Conservation (phyloP, 2,797 vertebrate genomes). For the Rachycentron canadum region DNA sequence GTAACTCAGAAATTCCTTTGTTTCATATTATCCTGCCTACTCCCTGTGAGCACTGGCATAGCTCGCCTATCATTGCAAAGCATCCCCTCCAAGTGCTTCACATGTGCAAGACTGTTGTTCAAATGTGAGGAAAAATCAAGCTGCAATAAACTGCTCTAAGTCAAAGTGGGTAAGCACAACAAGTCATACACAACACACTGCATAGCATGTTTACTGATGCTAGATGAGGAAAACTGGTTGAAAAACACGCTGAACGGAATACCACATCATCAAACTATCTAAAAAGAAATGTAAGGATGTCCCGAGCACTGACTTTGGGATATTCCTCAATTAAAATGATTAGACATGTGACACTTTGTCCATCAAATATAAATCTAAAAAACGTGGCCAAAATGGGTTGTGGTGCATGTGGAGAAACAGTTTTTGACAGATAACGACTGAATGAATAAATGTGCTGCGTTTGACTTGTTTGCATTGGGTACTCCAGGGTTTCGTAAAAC, state of each 20-base stretch:
- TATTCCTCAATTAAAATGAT: no score
- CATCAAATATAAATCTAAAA: no score
- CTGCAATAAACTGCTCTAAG: not conserved
- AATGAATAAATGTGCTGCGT: no score
- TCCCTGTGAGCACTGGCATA: no score
- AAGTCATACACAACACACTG: no score
- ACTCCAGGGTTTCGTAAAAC: not conserved
- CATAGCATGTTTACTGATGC: not conserved
- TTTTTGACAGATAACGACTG: no score
- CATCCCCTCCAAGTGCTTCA: not conserved
- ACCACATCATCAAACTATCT: not conserved
- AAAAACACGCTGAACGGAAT: not conserved
- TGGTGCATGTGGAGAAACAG: no score
- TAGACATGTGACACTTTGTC: no score
- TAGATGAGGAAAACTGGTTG: not conserved
- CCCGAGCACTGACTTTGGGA: not conserved
- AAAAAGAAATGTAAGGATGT: not conserved
- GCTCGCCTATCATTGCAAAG: not conserved
- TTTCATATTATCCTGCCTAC: not conserved
- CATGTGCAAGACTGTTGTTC: not conserved
- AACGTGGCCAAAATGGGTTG: no score
- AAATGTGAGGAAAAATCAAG: not conserved
- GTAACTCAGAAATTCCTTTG: not conserved
- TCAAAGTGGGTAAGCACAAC: not conserved
- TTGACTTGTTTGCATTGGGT: no score